Evolutionary conservation across 2,888 invertebrate genomes (phyloP).

Genomic region (Operophtera brumata): DNA sequence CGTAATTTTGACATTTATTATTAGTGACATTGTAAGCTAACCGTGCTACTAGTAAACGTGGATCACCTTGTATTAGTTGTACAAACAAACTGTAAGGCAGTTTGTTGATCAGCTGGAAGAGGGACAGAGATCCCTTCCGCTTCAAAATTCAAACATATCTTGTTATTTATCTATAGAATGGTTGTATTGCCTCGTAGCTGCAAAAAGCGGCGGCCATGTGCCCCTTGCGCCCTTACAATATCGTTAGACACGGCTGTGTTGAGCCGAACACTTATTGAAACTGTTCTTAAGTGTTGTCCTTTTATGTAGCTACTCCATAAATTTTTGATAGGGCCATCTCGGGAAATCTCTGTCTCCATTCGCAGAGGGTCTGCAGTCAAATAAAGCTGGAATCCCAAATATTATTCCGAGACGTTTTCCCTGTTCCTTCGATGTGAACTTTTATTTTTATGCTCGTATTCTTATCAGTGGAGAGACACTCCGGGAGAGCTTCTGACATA

Average conservation of each 20-base stretch:
- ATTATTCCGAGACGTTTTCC: constrained; percentile 78
- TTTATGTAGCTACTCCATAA: constrained; percentile 80
- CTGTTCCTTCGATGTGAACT: constrained; percentile 77
- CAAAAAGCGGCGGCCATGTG: constrained; percentile 11
- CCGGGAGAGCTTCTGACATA: constrained; percentile 71
- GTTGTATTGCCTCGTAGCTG: background rate
- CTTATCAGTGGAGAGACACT: constrained; percentile 77
- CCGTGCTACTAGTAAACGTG: background rate
- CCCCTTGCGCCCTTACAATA: constrained; percentile 32
- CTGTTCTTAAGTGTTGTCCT: constrained; percentile 78
- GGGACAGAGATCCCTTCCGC: background rate
- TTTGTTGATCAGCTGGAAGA: too few relatives aligned
- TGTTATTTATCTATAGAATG: background rate
- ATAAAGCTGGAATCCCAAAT: constrained; percentile 80
- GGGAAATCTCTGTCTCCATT: constrained; percentile 80
- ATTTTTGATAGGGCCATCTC: constrained; percentile 80
- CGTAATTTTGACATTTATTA: too few relatives aligned
- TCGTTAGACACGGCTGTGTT: constrained; percentile 54
- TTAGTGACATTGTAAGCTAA: background rate
- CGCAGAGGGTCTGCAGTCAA: constrained; percentile 78
- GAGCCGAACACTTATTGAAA: constrained; percentile 76
- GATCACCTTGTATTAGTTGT: background rate
- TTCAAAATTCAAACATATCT: background rate
- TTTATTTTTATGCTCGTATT: constrained; percentile 80
- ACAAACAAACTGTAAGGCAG: too few relatives aligned